Percentiles rank a stretch among this genome's conserved stretches.
Conservation (phyloP, 2,888 invertebrate genomes). For the Lasioglossum malachurum region DNA sequence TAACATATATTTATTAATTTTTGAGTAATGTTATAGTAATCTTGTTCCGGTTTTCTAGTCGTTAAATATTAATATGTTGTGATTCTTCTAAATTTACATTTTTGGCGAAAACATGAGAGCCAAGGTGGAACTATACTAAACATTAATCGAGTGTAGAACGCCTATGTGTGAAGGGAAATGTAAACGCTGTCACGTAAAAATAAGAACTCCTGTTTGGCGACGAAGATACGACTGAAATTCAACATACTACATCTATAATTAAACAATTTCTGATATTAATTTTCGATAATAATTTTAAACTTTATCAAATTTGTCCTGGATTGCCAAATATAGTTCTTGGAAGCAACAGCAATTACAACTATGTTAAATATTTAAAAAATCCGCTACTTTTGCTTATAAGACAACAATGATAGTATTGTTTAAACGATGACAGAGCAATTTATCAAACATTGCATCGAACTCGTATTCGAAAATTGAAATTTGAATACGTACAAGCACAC, state of each 20-base stretch:
- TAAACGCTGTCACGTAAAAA: neutral
- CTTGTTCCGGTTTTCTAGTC: neutral
- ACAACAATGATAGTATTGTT: neutral
- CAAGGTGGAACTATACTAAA: neutral
- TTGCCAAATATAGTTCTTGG: neutral
- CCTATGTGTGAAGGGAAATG: neutral
- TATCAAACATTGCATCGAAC: neutral
- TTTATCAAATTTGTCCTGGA: too few species aligned
- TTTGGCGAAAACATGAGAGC: neutral
- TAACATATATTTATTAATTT: neutral
- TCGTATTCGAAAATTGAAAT: neutral
- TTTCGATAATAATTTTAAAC: too few species aligned
- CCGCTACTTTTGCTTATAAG: neutral
- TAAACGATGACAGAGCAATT: neutral
- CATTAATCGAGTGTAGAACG: neutral
- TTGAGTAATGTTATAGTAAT: neutral
- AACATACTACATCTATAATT: slow-evolving; percentile 7
- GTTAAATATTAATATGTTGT: slow-evolving; percentile 2
- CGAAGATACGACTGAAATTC: slow-evolving; percentile 40
- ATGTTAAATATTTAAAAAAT: neutral
- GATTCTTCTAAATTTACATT: neutral
- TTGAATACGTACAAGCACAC: neutral
- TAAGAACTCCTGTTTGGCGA: slow-evolving; percentile 18
- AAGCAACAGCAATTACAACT: neutral
- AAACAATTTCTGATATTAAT: slow-evolving; percentile 31